Conservation (phyloP, 2,888 invertebrate species). For the Tridacna gigas region DNA sequence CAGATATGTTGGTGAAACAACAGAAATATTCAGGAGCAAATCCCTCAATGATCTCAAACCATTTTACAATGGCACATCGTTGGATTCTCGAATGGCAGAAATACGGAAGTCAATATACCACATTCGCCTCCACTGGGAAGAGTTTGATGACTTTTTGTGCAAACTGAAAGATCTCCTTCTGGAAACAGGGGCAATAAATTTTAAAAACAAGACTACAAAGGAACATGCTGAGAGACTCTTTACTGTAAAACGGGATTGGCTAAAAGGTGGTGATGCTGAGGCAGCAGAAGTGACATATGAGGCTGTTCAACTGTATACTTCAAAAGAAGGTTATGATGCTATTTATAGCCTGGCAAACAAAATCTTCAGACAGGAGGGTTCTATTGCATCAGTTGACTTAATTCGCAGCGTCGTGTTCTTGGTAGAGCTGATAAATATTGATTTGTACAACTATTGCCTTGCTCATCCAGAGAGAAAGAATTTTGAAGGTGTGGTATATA, state of each 20-base stretch:
- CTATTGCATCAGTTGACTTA: constrained; percentile 47
- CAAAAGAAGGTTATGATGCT: constrained; percentile 56
- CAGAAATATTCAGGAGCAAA: constrained; percentile 58
- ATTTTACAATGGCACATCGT: constrained; percentile 61
- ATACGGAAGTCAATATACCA: constrained; percentile 63
- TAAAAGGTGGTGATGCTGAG: constrained; percentile 26
- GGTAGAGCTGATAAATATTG: constrained; percentile 69
- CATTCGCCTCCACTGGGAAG: constrained; percentile 64
- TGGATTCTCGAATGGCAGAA: constrained; percentile 61
- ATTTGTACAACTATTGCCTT: constrained; percentile 67
- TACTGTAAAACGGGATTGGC: constrained; percentile 45
- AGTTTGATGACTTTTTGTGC: constrained; percentile 51
- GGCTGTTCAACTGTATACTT: constrained; percentile 57
- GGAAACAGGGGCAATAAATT: constrained; percentile 37
- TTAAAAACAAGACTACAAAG: constrained; percentile 34
- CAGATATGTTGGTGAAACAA: constrained; percentile 20
- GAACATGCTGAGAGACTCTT: constrained; percentile 42
- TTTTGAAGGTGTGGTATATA: constrained; percentile 63
- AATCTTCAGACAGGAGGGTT: constrained; percentile 60
- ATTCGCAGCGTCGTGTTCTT: constrained; percentile 66
- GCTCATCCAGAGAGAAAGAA: constrained; percentile 51
- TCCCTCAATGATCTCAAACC: constrained; percentile 60
- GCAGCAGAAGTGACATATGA: constrained; percentile 37
- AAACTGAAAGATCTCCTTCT: constrained; percentile 45
- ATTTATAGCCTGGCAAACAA: constrained; percentile 59